phyloP scores from a whole-genome alignment of 2,888 invertebrate genomes.

The Eupithecia insigniata region DNA sequence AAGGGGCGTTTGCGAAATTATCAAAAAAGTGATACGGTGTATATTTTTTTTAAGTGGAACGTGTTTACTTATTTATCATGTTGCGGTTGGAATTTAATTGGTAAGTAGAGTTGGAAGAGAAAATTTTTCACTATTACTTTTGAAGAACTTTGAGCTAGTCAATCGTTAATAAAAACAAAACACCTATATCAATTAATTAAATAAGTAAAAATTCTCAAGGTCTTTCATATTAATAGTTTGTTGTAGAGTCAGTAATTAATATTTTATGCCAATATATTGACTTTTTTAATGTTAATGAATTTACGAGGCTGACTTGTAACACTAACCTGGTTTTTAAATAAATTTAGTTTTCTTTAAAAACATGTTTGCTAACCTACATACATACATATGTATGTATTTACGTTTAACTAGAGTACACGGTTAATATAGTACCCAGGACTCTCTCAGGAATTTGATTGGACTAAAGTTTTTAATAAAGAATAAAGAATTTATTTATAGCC shows the following conservation, averaged over 20 bases:
- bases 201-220: neutral
- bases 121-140: neutral
- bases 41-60: conserved; percentile 7
- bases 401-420: neutral
- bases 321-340: neutral
- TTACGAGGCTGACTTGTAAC: neutral
- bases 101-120: conserved; percentile 40
- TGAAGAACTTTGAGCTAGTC: neutral
- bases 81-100: conserved; percentile 43
- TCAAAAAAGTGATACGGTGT: neutral
- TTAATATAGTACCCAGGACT: too few relatives aligned
- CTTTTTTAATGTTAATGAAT: too few relatives aligned
- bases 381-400: too few relatives aligned
- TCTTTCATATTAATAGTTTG: neutral
- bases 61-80: conserved; percentile 39
- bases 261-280: neutral
- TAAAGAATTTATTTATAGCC: too few relatives aligned
- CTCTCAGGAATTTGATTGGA: too few relatives aligned
- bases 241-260: neutral
- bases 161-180: neutral
- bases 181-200: neutral
- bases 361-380: too few relatives aligned
- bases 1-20: conserved; percentile 16
- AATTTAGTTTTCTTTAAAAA: neutral
- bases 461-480: too few relatives aligned